phyloP scores from a whole-genome alignment of 2,797 vertebrate species.

The Paramormyrops hopkinsi region DNA sequence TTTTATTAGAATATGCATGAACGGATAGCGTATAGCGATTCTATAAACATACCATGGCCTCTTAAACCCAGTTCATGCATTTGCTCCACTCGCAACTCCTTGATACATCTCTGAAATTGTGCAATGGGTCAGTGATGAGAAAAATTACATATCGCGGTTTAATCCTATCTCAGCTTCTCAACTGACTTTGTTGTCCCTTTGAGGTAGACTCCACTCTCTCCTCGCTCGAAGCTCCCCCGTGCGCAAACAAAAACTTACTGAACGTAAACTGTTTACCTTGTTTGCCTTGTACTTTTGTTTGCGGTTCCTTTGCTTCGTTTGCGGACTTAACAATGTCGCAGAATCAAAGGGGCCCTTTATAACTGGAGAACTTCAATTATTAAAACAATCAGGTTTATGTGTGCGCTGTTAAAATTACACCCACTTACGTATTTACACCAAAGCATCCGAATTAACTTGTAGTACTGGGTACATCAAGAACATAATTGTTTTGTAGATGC shows the following conservation, averaged over 20 bases:
- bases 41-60: neutral
- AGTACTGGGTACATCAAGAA: neutral
- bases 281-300: constrained; percentile 15
- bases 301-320: neutral
- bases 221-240: neutral
- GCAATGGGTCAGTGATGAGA: neutral
- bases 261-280: constrained; percentile 19
- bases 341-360: constrained; percentile 22
- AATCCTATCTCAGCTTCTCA: neutral
- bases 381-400: neutral
- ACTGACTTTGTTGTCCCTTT: neutral
- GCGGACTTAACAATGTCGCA: constrained; percentile 12
- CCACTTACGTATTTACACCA: neutral
- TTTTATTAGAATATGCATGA: neutral
- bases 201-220: neutral
- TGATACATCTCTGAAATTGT: neutral
- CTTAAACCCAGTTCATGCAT: neutral
- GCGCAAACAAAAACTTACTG: constrained; percentile 10
- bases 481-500: constrained; percentile 6
- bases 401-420: neutral
- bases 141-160: neutral
- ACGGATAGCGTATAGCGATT: neutral
- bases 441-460: neutral
- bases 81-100: neutral
- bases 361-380: constrained; percentile 18